These are phyloP conservation scores for Drosophila pachea DNA, from an alignment of 1,140 invertebrate species.

Conservation along the genomic window DNA sequence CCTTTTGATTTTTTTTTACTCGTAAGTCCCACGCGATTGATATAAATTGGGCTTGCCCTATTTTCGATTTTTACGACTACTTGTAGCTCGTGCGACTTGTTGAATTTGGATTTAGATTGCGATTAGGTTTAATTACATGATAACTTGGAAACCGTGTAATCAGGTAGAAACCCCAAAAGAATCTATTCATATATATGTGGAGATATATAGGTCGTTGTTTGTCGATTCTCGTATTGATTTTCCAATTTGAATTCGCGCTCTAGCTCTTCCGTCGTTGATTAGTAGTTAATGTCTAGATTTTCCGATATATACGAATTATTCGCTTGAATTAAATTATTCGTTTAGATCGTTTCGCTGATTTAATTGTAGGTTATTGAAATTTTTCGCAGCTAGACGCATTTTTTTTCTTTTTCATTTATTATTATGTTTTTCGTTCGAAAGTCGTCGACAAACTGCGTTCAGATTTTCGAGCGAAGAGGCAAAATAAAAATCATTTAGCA, in stretches of 20 bases:
- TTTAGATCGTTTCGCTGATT: conserved; percentile 47
- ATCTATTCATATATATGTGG: background rate
- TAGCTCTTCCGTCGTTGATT: background rate
- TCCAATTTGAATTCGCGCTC: background rate
- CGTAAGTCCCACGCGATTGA: no score
- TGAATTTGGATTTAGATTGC: no score
- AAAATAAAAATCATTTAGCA: conserved; percentile 62
- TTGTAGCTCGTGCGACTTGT: background rate
- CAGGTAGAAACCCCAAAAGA: no score
- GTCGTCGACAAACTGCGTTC: conserved; percentile 72
- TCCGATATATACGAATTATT: conserved; percentile 10
- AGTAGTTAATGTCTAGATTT: conserved; percentile 7
- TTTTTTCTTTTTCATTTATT: conserved; percentile 68
- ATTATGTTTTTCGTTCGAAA: conserved; percentile 76
- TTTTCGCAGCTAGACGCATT: conserved; percentile 53
- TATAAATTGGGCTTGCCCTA: background rate
- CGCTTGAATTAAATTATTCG: conserved; percentile 44
- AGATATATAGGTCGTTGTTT: conserved; percentile 18
- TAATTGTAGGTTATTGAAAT: conserved; percentile 25
- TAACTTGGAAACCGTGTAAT: no score
- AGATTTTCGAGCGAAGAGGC: conserved; percentile 46
- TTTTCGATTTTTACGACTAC: background rate
- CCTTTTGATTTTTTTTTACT: no score
- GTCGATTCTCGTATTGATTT: conserved; percentile 31
- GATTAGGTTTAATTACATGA: no score